Evolutionary conservation across 2,797 vertebrate species (phyloP).

Genomic region (Premnoplex brunnescens): DNA sequence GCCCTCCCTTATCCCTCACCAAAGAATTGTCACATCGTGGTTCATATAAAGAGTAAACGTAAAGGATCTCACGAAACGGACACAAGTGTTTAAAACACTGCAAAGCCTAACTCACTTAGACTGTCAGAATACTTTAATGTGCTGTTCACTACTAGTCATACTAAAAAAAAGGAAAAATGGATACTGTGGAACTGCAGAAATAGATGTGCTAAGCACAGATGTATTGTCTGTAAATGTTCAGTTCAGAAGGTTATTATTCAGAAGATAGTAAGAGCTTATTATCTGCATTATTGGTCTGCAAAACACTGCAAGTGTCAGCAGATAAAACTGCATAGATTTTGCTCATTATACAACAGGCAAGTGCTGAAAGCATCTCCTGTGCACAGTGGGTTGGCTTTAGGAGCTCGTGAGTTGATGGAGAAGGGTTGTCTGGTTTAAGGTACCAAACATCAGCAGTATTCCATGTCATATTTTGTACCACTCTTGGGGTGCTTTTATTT

Average conservation of each 20-base stretch:
- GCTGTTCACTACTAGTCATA: background rate
- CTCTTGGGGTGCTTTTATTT: background rate
- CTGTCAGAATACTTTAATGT: background rate
- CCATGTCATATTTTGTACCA: background rate
- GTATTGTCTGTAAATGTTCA: background rate
- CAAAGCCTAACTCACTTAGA: background rate
- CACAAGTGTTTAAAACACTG: background rate
- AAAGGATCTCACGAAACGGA: background rate
- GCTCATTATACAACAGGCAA: too few relatives aligned
- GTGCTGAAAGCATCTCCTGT: background rate
- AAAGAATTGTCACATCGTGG: fast-evolving
- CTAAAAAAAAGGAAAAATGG: background rate
- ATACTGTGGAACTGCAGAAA: background rate
- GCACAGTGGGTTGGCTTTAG: background rate
- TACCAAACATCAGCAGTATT: background rate
- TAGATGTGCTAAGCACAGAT: background rate
- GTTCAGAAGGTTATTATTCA: background rate
- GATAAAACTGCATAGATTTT: background rate
- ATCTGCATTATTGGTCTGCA: background rate
- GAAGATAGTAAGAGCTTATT: background rate
- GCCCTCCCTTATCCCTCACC: background rate
- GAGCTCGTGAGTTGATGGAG: background rate
- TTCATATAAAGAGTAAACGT: background rate
- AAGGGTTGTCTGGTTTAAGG: too few relatives aligned
- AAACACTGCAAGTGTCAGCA: background rate